Percentiles rank a stretch among this genome's conserved stretches.
Conservation (phyloP, 2,797 vertebrate genomes). For the Balearica regulorum region DNA sequence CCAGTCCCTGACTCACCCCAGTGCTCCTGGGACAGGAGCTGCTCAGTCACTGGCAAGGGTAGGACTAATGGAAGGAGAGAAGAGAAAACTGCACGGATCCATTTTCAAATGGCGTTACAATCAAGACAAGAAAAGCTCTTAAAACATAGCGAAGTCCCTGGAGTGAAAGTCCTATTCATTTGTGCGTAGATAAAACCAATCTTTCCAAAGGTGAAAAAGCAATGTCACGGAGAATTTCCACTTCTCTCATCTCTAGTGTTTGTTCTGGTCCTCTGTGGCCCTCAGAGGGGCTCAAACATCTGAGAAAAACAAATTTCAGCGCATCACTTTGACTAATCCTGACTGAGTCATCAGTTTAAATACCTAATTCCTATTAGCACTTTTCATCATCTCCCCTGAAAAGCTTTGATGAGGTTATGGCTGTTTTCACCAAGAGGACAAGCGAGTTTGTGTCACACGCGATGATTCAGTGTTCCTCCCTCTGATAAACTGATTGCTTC, state of each 20-base stretch:
- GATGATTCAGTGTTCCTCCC: conserved; percentile 14
- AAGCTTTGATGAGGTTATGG: conserved; percentile 61
- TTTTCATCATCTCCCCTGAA: conserved; percentile 47
- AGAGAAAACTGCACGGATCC: background rate
- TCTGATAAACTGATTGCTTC: background rate
- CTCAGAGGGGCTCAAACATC: conserved; percentile 22
- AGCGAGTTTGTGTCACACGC: background rate
- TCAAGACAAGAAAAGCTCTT: background rate
- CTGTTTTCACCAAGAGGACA: conserved; percentile 30
- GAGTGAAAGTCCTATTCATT: conserved; percentile 34
- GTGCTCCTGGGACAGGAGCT: background rate
- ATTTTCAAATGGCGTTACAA: conserved; percentile 30
- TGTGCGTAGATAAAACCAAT: conserved; percentile 32
- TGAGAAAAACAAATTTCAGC: conserved; percentile 46
- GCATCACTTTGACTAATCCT: conserved; percentile 52
- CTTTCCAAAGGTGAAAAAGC: conserved; percentile 34
- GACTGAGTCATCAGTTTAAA: conserved; percentile 58
- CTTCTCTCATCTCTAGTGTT: conserved; percentile 31
- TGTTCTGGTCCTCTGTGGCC: background rate
- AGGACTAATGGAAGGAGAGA: background rate
- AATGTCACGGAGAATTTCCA: background rate
- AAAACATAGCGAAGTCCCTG: conserved; percentile 22
- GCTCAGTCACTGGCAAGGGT: background rate
- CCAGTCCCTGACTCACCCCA: background rate
- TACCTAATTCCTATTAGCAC: conserved; percentile 64